Base-by-base conservation (phyloP, 1,140 invertebrate species). In the Drosophila busckii region DNA sequence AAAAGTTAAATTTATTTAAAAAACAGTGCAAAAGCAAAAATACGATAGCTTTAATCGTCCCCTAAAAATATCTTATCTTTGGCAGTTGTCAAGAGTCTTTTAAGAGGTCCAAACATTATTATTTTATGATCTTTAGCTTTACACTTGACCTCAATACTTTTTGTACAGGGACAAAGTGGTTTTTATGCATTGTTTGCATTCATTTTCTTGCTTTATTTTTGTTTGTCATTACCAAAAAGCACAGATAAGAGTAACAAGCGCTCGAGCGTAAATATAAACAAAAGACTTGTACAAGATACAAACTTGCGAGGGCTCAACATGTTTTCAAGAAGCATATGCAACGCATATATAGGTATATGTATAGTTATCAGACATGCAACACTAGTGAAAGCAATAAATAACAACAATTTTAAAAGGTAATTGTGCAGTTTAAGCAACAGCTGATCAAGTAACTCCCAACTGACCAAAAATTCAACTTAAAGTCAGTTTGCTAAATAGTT, bases 251-350 rank as follows among this genome's bases (percentile, higher is more conserved):
- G 44, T 45, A 52, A 45, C 40, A 22, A 49, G 17, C 40, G 32
- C 70, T 69, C 41, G 49, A 62, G 32, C 37, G 48, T 32, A 45
- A 42, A 41, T 48, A 54, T 50, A 69, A 80, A 80, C 73, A 54
- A 73, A 78, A 71, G 73, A 73, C 73, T 80, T 73, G 48, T 15
- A 53, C 34, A 60, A 68, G 68, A 56, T 45, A 78, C 73, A 80
- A 66, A 76, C 68, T 78, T 49, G 68, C 58, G 48, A 45, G 49
- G 45, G 29, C 13, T 31, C 28, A 46, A 32, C 23, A 55, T 50
- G 31, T 32, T 56, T 32, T 35, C 29, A 54, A 34, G 17, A 55
- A 34, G 35, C 19, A 9, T 10, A 12, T 26, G n/a, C n/a, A n/a
- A 55, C 52, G 13, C 23, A 12, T 9, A 29, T 20, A 15, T 45